phyloP scores from a whole-genome alignment of 2,888 invertebrate species.

The Meloe dianella region DNA sequence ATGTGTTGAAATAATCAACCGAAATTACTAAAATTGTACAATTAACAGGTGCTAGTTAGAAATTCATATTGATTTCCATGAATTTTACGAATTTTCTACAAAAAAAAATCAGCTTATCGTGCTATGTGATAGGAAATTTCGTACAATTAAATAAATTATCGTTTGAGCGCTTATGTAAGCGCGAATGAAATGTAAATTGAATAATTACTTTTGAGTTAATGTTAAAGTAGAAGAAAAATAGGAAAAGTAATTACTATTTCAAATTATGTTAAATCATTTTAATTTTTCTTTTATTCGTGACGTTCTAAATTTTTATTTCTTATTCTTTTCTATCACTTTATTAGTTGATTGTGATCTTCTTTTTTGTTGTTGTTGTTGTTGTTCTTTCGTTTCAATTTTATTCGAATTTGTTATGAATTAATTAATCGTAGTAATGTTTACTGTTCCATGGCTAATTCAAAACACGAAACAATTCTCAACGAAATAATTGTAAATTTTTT shows the following conservation, averaged over 20 bases:
- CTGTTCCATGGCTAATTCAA: conserved; percentile 10
- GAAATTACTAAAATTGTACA: conserved; percentile 6
- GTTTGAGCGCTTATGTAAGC: neutral
- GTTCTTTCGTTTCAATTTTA: neutral
- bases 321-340: neutral
- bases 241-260: conserved; percentile 4
- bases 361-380: neutral
- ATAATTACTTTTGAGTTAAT: no score
- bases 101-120: neutral
- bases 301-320: neutral
- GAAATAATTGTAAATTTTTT: neutral
- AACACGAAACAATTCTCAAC: neutral
- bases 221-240: neutral
- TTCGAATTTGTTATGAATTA: conserved; percentile 11
- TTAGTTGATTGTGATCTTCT: neutral
- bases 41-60: conserved; percentile 6
- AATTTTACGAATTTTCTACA: neutral
- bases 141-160: conserved; percentile 8
- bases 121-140: neutral
- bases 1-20: conserved; percentile 1
- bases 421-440: conserved; percentile 5
- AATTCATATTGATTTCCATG: neutral
- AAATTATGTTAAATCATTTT: neutral
- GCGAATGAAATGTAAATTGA: conserved; percentile 2
- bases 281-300: neutral